Conservation (phyloP, 2,113 vertebrate genomes). For the Gymnocephalus cernua region DNA sequence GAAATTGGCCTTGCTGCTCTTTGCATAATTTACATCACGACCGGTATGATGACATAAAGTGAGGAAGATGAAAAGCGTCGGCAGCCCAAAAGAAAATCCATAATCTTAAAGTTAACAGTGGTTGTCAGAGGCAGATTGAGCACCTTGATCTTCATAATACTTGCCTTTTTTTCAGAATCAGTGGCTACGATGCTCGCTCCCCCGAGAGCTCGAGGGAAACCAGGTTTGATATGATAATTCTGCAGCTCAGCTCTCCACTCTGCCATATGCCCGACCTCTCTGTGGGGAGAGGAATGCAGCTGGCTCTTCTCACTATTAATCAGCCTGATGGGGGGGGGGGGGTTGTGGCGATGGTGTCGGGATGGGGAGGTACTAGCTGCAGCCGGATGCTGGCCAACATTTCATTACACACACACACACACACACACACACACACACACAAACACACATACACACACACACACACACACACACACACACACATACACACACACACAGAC, state of each 20-base stretch:
- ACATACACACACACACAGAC: too few species aligned
- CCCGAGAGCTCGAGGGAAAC: conserved; percentile 63
- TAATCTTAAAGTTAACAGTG: conserved; percentile 70
- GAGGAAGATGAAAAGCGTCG: conserved; percentile 64
- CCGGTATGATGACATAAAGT: conserved; percentile 40
- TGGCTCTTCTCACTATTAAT: conserved; percentile 80
- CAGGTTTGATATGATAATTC: conserved; percentile 84
- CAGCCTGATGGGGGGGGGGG: conserved; percentile 70
- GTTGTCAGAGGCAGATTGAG: conserved; percentile 64
- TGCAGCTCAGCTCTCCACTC: conserved; percentile 64
- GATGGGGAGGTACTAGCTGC: conserved; percentile 38
- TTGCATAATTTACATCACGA: conserved; percentile 66
- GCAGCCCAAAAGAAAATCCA: conserved; percentile 25
- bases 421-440: conserved; percentile 11
- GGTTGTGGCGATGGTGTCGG: conserved; percentile 22
- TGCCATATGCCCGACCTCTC: conserved; percentile 80
- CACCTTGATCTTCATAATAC: conserved; percentile 76
- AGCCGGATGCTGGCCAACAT: conserved; percentile 56
- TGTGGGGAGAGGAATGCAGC: conserved; percentile 73
- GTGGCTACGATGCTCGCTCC: conserved; percentile 39
- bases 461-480: conserved; percentile 5
- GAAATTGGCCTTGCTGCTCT: conserved; percentile 68
- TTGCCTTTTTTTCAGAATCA: conserved; percentile 52
- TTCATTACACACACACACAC: conserved; percentile 11
- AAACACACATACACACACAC: conserved; percentile 9